Base-by-base conservation (phyloP, 2,797 vertebrate genomes). In the Luscinia megarhynchos region DNA sequence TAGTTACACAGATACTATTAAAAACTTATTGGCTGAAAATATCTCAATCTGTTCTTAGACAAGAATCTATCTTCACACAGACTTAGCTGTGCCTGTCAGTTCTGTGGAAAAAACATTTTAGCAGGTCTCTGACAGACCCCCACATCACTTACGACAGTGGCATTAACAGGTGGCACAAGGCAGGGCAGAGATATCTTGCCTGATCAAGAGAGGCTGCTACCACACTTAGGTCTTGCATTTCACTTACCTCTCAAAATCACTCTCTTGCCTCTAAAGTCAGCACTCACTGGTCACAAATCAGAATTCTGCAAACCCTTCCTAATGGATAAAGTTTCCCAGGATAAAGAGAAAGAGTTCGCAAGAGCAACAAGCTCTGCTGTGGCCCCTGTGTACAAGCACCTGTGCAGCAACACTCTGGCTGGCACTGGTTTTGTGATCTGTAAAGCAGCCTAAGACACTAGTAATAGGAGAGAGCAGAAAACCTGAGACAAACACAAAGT, bases 21-120 rank as follows among this genome's bases (percentile, higher is more conserved):
- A 89, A 89, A 84, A 77, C 80, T 3, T 61, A 77, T 63, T 80
- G 54, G 27, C 75, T 87, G 72, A 58, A 93, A 92, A 87, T 61
- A 87, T 61, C 2, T 0, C 68, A 22, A 84, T 54, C 43, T 87
- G 18, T 84, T 93, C 77, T 90, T 61, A 53, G 62, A 63, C 23
- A 74, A 64, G 30, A 79, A 68, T 30, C 34, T 84, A 8, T 62
- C 69, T 57, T 88, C 61, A 57, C 50, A 41, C 10, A 64, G 50
- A 46, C 41, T 66, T 12, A 82, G 22, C 23, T 82, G 43, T 75
- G 57, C 45, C 29, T 54, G 2, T 70, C 43, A 81, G 32, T 62
- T 87, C 30, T 22, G 21, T 21, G 21, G 43, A 80, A 64, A 32
- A 80, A 50, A 46, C 6, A 32, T 75, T 67, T 73, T 15, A 70